Evolutionary conservation across 2,797 vertebrate species (phyloP), one percentile per base, ranked within the genome.

Genomic region (Pempheris klunzingeri): DNA sequence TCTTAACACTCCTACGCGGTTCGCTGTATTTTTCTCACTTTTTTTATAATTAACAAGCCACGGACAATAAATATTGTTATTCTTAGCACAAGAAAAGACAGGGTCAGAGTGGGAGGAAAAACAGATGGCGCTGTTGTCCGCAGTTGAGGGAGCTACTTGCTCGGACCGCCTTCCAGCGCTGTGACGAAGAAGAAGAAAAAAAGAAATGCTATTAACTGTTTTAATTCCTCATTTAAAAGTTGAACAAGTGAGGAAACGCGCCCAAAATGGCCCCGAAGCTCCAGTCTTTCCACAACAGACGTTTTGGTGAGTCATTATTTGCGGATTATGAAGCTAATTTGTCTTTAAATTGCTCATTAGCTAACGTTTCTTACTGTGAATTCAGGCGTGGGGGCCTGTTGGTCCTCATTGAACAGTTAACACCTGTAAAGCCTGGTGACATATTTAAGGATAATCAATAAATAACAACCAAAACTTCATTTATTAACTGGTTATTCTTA

Each of bases 51-150:
- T 17, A 66, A 15, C 4, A 10, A 52, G 1, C 1, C n/a, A 28
- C 10, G 1, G 50, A 6, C 2, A 44, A 24, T 32, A 1, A 3
- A 8, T 0, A 18, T 18, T n/a, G 38, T 1, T 26, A 46, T 24
- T 12, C 12, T 30, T 9, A 0, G 2, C 15, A 1, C 8, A 17
- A 15, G 9, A 39, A 17, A 6, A 58, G 22, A 47, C 8, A 8
- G 2, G 17, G 10, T 50, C 30, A 58, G 28, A 60, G 2, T 7
- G 5, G 2, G 1, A 8, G 26, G 3, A 3, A 30, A 36, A 22
- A 70, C 49, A 88, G 82, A 59, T 72, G 87, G 82, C 86, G 86
- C 83, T 84, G 81, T 87, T 87, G 71, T 36, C 64, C 34, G 18
- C 36, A 2, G 70, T 77, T 52, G 59, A 22, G 1, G 39, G n/a